A percentile compares a stretch with the other conserved stretches of the same genome.
Conservation (phyloP, 2,888 invertebrate genomes). For the Lydus trimaculatus region DNA sequence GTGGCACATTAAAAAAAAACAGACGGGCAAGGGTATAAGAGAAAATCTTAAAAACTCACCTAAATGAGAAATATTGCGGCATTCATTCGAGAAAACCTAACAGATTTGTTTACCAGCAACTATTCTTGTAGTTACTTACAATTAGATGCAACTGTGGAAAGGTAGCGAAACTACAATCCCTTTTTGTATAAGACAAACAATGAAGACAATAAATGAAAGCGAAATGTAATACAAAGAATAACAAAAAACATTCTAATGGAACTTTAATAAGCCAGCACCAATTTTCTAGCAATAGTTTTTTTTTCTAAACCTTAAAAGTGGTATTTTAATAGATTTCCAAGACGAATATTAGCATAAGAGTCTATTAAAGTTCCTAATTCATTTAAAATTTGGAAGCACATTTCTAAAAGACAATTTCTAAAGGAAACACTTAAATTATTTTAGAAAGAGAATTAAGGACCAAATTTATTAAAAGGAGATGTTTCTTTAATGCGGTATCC, state of each 20-base stretch:
- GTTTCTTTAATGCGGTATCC: constrained; percentile 21
- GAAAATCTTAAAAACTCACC: not conserved
- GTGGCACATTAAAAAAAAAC: not conserved
- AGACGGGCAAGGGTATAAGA: not conserved
- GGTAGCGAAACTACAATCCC: not conserved
- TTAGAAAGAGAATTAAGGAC: constrained; percentile 22
- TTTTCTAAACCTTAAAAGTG: not conserved
- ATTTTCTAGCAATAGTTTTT: not conserved
- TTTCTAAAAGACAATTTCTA: constrained; percentile 23
- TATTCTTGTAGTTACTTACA: not conserved
- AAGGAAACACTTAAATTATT: constrained; percentile 26
- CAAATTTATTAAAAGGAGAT: constrained; percentile 22
- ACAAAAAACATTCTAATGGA: not conserved
- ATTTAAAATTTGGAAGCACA: constrained; percentile 23
- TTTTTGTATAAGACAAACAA: not conserved
- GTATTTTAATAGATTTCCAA: not conserved
- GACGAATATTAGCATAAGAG: not conserved
- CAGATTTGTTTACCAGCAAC: not conserved
- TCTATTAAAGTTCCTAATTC: constrained; percentile 18
- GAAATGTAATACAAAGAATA: not conserved
- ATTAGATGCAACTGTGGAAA: not conserved
- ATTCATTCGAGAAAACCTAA: not conserved
- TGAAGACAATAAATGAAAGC: not conserved
- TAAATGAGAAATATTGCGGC: not conserved
- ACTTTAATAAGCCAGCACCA: not conserved